These are phyloP conservation scores for Onychomys arenicola DNA, from an alignment of 2,797 vertebrate species.

Conservation along the genomic window DNA sequence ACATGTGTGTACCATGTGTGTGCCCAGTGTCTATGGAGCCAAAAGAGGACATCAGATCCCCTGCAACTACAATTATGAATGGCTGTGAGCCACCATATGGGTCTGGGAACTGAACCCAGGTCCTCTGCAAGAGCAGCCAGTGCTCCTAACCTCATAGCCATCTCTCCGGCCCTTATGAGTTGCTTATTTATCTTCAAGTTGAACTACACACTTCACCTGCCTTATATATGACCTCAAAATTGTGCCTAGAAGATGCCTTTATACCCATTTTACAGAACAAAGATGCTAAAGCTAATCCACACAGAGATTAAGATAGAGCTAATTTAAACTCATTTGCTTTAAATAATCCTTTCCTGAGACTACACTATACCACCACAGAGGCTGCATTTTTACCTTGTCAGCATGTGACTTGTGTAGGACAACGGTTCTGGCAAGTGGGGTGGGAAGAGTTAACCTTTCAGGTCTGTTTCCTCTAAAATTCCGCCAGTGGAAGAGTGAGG, in stretches of 20 bases:
- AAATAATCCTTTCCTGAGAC: neutral
- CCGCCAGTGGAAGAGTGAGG: neutral
- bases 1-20: too few relatives aligned
- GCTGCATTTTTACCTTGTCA: neutral
- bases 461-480: conserved; percentile 21
- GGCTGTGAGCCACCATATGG: neutral
- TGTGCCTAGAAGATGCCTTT: neutral
- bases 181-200: neutral
- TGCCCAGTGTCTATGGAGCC: neutral
- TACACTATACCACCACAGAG: neutral
- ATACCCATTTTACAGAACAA: neutral
- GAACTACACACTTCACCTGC: neutral
- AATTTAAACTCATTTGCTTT: neutral
- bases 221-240: neutral
- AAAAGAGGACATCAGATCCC: neutral
- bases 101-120: neutral
- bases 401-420: neutral
- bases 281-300: neutral
- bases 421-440: neutral
- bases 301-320: neutral
- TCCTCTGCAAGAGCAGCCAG: neutral
- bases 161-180: too few relatives aligned
- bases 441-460: conserved; percentile 39
- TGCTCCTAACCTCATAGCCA: neutral
- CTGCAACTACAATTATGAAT: neutral